phyloP scores from a whole-genome alignment of 2,113 vertebrate species.

The Aegotheles bennettii region DNA sequence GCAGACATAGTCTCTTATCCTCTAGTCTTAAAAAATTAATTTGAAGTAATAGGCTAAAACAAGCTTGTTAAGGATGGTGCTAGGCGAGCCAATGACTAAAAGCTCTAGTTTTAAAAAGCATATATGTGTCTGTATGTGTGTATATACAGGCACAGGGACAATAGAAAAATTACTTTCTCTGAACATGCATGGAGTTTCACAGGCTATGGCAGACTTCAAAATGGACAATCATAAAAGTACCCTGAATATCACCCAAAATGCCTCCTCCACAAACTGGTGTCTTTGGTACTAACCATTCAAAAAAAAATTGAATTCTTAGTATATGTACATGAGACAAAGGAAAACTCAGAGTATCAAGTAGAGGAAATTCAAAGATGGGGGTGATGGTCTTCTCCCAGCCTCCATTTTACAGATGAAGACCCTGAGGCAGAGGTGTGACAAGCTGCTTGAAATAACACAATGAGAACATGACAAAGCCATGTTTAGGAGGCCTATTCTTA shows the following conservation, averaged over 20 bases:
- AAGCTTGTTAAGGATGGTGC: slow-evolving; percentile 44
- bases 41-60: slow-evolving; percentile 55
- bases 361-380: not conserved
- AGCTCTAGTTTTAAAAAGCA: not conserved
- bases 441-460: not conserved
- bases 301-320: not conserved
- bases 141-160: not conserved
- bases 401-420: not conserved
- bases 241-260: not conserved
- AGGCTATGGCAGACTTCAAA: not conserved
- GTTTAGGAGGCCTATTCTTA: not conserved
- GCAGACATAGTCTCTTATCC: slow-evolving; percentile 32
- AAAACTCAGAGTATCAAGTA: not conserved
- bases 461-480: not conserved
- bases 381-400: not conserved
- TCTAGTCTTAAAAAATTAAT: slow-evolving; percentile 57
- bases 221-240: not conserved
- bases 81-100: not conserved
- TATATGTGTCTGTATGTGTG: not conserved
- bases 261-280: accelerated
- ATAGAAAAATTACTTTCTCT: not conserved
- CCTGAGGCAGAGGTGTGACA: not conserved
- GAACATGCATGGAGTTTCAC: not conserved
- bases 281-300: not conserved
- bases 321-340: not conserved